Evolutionary conservation across 2,888 invertebrate species (phyloP).

Genomic region (Cheilosia pagana): DNA sequence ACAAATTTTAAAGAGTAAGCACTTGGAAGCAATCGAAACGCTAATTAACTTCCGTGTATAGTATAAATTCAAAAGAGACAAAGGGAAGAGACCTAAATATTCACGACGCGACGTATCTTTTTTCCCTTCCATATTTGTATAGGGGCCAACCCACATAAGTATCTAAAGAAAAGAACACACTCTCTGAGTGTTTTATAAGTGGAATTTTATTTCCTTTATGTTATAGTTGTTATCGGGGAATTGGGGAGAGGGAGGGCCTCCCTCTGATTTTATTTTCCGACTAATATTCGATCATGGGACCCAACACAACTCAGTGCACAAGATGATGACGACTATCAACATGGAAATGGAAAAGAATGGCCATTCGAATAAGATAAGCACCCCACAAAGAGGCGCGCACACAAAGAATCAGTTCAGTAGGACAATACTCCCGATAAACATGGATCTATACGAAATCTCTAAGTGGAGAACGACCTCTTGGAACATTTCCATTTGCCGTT

Average conservation of each 20-base stretch:
- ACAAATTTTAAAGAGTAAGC: constrained; percentile 17
- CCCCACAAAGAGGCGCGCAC: neutral
- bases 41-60: constrained; percentile 58
- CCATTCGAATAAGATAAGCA: constrained; percentile 7
- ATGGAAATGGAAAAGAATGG: constrained; percentile 2
- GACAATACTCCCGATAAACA: constrained; percentile 25
- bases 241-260: too few relatives aligned
- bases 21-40: constrained; percentile 55
- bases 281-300: constrained; percentile 16
- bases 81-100: constrained; percentile 7
- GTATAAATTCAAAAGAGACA: constrained; percentile 32
- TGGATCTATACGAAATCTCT: constrained; percentile 15
- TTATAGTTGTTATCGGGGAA: neutral
- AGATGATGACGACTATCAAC: constrained; percentile 10
- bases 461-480: constrained; percentile 28
- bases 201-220: constrained; percentile 29
- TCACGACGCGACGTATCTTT: neutral
- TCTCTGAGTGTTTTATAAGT: constrained; percentile 28
- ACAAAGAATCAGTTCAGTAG: constrained; percentile 60
- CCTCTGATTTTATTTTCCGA: neutral
- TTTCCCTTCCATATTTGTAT: too few relatives aligned
- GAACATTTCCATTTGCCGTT: constrained; percentile 40
- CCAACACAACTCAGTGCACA: neutral
- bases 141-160: neutral
- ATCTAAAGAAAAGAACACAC: constrained; percentile 1